phyloP scores from a whole-genome alignment of 2,888 invertebrate genomes.

The Laspeyria flexula region DNA sequence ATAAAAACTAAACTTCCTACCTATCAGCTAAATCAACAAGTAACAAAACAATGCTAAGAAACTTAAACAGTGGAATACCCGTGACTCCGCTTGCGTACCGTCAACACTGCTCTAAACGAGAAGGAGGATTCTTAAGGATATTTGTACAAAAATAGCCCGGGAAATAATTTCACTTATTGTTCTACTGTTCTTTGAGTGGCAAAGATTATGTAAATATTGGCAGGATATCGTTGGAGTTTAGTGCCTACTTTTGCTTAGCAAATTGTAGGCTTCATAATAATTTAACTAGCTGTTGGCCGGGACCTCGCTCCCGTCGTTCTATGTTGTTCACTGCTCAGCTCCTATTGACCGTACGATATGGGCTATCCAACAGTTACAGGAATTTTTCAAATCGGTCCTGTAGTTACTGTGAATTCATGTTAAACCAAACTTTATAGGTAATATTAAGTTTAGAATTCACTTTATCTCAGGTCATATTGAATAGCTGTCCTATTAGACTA shows the following conservation, averaged over 20 bases:
- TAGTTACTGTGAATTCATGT: too few species aligned
- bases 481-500: too few species aligned
- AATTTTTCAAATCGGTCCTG: too few species aligned
- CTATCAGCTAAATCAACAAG: conserved; percentile 45
- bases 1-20: conserved; percentile 34
- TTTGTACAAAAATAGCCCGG: conserved; percentile 57
- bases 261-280: too few species aligned
- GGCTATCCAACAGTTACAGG: too few species aligned
- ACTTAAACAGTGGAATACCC: conserved; percentile 33
- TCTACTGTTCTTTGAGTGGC: conserved; percentile 36
- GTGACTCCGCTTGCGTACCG: conserved; percentile 16
- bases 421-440: too few species aligned
- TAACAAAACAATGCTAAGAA: conserved; percentile 20
- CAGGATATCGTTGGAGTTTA: not conserved
- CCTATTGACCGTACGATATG: too few species aligned
- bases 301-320: too few species aligned
- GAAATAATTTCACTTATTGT: conserved; percentile 62
- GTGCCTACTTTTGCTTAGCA: not conserved
- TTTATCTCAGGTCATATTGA: too few species aligned
- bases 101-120: conserved; percentile 46
- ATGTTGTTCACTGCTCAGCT: too few species aligned
- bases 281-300: too few species aligned
- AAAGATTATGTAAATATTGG: conserved; percentile 36
- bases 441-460: too few species aligned
- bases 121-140: conserved; percentile 54